Percentiles rank a stretch among this genome's conserved stretches.
These are phyloP conservation scores for Phrynocephalus guinanensis DNA, from an alignment of 2,797 vertebrate species.

Conservation along the genomic window DNA sequence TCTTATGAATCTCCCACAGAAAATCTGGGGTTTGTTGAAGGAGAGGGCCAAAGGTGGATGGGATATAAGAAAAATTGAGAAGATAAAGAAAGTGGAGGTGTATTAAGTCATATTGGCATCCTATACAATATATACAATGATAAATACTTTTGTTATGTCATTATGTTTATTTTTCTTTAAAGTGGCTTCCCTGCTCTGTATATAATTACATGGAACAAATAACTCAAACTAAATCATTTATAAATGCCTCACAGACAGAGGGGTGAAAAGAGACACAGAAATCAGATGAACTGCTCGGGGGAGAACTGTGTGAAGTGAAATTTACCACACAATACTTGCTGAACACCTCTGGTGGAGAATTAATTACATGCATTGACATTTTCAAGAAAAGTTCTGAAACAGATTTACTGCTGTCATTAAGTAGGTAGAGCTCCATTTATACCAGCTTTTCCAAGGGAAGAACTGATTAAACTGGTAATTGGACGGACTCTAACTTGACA, in stretches of 20 bases:
- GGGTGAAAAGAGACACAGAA: not conserved
- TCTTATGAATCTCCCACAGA: not conserved
- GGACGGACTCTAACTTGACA: conserved; percentile 52
- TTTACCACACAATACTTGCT: conserved; percentile 15
- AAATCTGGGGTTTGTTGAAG: not conserved
- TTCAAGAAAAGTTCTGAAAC: conserved; percentile 40
- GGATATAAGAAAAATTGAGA: not conserved
- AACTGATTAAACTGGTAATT: conserved; percentile 48
- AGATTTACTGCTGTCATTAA: conserved; percentile 60
- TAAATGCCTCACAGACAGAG: not conserved
- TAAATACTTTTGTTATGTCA: not conserved
- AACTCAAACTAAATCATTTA: not conserved
- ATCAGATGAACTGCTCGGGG: not conserved
- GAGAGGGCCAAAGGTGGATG: too few relatives aligned
- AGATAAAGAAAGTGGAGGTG: not conserved
- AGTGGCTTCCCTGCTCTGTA: not conserved
- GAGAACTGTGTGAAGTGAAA: not conserved
- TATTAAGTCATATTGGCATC: too few relatives aligned
- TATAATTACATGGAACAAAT: conserved; percentile 11
- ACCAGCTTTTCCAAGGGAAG: conserved; percentile 20
- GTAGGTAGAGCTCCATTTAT: conserved; percentile 46
- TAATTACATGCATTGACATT: conserved; percentile 37
- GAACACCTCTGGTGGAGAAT: conserved; percentile 1
- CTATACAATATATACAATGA: not conserved
- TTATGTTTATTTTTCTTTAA: not conserved